phyloP scores from a whole-genome alignment of 64 coral and sea anemone genomes.

The Montipora capricornis region DNA sequence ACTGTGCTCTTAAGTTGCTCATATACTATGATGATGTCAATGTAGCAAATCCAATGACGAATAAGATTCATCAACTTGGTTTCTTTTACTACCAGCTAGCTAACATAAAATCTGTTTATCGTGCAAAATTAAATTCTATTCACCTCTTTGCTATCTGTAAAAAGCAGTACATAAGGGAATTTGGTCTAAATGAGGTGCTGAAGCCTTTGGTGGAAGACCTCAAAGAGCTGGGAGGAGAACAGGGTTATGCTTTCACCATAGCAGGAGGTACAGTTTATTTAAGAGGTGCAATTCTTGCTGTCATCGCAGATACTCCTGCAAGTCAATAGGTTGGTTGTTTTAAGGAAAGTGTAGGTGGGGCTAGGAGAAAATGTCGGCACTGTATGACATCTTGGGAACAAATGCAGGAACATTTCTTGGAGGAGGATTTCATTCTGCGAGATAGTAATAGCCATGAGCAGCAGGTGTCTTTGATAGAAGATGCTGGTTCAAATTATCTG shows the following conservation, averaged over 20 bases:
- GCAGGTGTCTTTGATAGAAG: neutral
- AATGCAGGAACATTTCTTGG: conserved; percentile 4
- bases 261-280: neutral
- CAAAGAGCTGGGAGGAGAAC: neutral
- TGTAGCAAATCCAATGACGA: conserved; percentile 11
- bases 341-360: conserved; percentile 1
- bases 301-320: neutral
- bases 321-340: neutral
- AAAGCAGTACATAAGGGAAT: neutral
- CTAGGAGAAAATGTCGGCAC: conserved; percentile 5
- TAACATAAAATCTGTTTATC: conserved; percentile 2
- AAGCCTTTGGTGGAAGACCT: neutral
- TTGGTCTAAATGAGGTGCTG: neutral
- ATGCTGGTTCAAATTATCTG: conserved; percentile 12
- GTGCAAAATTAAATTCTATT: neutral
- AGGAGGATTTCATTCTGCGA: neutral
- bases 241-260: neutral
- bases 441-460: neutral
- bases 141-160: conserved; percentile 3
- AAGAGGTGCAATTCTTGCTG: neutral
- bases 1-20: neutral
- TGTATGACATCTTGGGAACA: conserved; percentile 3
- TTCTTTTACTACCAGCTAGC: conserved; percentile 11
- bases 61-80: neutral
- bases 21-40: conserved; percentile 19